Evolutionary conservation across 2,113 vertebrate species (phyloP).

Genomic region (cat (Felis catus)): DNA sequence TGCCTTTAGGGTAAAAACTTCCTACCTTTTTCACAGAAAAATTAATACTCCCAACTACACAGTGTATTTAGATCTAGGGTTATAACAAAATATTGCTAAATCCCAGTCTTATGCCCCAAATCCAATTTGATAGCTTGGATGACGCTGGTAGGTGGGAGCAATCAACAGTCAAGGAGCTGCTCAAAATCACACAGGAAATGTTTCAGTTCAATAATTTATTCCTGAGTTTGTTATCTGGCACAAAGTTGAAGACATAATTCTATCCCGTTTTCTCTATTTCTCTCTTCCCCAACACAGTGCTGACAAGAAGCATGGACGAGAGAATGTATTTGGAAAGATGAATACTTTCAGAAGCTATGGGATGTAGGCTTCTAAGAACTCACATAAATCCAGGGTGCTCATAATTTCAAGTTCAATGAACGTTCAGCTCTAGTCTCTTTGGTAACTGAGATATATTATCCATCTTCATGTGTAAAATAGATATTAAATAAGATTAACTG

Average conservation of each 20-base stretch:
- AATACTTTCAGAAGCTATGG: background rate
- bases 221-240: conserved; percentile 5
- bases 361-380: background rate
- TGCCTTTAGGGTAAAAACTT: background rate
- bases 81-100: conserved; percentile 1
- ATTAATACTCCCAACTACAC: background rate
- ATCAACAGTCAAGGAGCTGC: background rate
- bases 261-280: background rate
- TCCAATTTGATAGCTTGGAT: background rate
- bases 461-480: background rate
- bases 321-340: background rate
- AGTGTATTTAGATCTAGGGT: background rate
- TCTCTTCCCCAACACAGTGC: background rate
- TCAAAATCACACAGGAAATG: background rate
- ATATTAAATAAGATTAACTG: conserved; percentile 27
- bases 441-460: conserved; percentile 25
- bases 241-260: background rate
- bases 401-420: conserved; percentile 14
- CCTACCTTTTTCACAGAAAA: background rate
- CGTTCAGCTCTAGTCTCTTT: background rate
- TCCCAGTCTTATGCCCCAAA: background rate
- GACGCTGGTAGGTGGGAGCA: background rate
- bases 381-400: conserved; percentile 2
- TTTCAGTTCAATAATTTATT: conserved; percentile 20
- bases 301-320: background rate